Conservation (phyloP, 2,797 vertebrate species). For the Enteromius argenteus region DNA sequence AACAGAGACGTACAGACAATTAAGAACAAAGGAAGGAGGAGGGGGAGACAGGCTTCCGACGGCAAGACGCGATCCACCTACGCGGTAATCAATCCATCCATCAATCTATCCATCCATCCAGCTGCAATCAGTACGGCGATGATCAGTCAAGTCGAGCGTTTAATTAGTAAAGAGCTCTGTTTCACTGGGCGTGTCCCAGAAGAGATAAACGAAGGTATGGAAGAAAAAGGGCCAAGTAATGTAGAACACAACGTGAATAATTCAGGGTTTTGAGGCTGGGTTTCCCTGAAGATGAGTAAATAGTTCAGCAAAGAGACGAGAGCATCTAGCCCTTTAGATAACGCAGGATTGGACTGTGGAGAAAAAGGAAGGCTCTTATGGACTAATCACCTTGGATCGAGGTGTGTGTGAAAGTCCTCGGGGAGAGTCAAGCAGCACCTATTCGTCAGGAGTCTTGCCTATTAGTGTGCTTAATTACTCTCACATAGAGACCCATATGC, state of each 20-base stretch:
- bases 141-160: constrained; percentile 52
- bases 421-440: constrained; percentile 58
- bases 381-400: constrained; percentile 56
- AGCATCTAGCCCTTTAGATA: constrained; percentile 58
- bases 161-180: constrained; percentile 56
- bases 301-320: constrained; percentile 53
- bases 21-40: constrained; percentile 52
- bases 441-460: constrained; percentile 52
- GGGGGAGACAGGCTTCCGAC: constrained; percentile 37
- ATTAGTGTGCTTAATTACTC: constrained; percentile 62
- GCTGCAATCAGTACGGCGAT: constrained; percentile 48
- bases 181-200: constrained; percentile 53
- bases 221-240: constrained; percentile 36
- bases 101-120: constrained; percentile 52
- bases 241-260: constrained; percentile 55
- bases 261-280: constrained; percentile 55
- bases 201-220: constrained; percentile 43
- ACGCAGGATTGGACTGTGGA: constrained; percentile 49
- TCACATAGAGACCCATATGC: constrained; percentile 45
- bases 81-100: constrained; percentile 56
- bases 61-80: constrained; percentile 33
- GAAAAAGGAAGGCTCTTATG: constrained; percentile 42
- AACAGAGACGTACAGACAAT: constrained; percentile 38
- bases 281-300: constrained; percentile 49
- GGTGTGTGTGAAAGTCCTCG: constrained; percentile 47